Evolutionary conservation across 2,797 vertebrate species (phyloP), one percentile per base, ranked within the genome.

Genomic region (Margarornis squamiger): DNA sequence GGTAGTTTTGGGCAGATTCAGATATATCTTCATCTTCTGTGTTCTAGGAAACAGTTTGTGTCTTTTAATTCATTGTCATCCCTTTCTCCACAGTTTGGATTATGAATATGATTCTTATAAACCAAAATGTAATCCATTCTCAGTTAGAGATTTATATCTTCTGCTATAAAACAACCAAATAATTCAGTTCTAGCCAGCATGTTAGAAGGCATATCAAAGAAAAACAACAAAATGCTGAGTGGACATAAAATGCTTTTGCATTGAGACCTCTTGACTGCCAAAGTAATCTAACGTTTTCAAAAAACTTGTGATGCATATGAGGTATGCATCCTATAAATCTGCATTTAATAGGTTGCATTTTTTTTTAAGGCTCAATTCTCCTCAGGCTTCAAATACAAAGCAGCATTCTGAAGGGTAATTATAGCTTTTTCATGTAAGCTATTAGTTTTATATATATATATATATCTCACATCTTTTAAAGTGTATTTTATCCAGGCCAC

Each of bases 251-350:
- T 80, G 34, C 10, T 73, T 96, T 70, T 65, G 9, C 45, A 46
- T 26, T 84, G 82, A 90, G 73, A 70, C 39, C 9, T 78, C 27
- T 62, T 88, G 79, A 66, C 70, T 88, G 79, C 57, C 85, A 91
- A 88, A 94, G 12, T 93, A 96, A 93, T 80, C 58, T 41, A 90
- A 21, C 38, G 83, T 90, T 84, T 92, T 34, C 39, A 83, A 78
- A 94, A 87, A 58, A 32, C 22, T 76, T 71, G 10, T 68, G 57
- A 62, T 57, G 48, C n/a, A 32, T 70, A 54, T 77, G 34, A 91
- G 29, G 41, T 52, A 71, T 90, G 75, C 4, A 49, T 57, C 38
- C 61, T 75, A 59, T 66, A 83, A 87, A 88, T 57, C 36, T 75
- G 4, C 26, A 30, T 85, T 88, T 89, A 68, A 83, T 46, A 68